These are phyloP conservation scores for Perdita meconis DNA, from an alignment of 2,888 invertebrate species.

Conservation along the genomic window DNA sequence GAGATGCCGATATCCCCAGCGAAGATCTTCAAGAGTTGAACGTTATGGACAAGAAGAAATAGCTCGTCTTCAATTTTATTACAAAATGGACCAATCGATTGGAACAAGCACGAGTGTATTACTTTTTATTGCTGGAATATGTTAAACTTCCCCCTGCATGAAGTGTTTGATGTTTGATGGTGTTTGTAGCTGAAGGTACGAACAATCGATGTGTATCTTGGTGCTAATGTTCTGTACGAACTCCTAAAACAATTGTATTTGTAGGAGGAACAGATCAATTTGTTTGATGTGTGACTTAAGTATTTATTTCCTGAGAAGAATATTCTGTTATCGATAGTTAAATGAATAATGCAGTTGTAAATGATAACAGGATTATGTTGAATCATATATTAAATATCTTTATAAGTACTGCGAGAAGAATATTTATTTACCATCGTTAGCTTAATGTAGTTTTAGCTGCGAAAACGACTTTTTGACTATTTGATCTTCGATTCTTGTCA, in stretches of 20 bases:
- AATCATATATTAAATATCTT: too few species aligned
- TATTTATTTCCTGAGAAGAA: too few species aligned
- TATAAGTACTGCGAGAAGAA: too few species aligned
- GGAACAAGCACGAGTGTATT: neutral
- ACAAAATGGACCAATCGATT: neutral
- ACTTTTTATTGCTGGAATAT: neutral
- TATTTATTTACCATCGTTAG: too few species aligned
- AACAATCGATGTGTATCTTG: neutral
- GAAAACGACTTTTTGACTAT: too few species aligned
- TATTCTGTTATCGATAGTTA: too few species aligned
- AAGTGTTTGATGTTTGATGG: neutral
- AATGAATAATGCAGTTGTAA: too few species aligned
- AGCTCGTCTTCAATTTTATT: neutral
- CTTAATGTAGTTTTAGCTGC: too few species aligned
- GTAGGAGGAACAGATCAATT: too few species aligned
- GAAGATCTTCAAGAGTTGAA: slow-evolving; percentile 86
- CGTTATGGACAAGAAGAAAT: slow-evolving; percentile 84
- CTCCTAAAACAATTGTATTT: neutral
- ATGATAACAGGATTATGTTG: too few species aligned
- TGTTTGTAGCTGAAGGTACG: neutral
- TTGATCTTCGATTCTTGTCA: too few species aligned
- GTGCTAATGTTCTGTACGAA: neutral
- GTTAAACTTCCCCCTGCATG: neutral
- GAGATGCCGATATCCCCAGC: slow-evolving; percentile 86
- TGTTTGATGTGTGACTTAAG: too few species aligned